Evolutionary conservation across 2,797 vertebrate species (phyloP).

Genomic region (Ara ararauna): DNA sequence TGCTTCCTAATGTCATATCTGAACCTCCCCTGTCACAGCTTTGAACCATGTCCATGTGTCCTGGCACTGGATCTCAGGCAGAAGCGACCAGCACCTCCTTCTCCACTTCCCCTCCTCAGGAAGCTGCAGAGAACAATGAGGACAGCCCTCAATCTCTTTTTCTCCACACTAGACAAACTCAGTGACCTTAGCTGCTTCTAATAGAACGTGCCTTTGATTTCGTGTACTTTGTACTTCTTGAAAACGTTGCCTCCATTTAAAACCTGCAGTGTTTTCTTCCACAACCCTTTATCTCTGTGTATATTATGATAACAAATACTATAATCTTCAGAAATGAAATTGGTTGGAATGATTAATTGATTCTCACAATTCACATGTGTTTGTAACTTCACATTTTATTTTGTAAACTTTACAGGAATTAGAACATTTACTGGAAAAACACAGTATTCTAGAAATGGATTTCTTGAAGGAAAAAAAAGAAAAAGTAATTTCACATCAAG

Average conservation of each 20-base stretch:
- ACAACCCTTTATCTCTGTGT: background rate
- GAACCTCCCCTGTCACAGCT: background rate
- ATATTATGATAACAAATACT: background rate
- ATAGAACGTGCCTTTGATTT: background rate
- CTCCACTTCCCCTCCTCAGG: background rate
- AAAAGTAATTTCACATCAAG: slow-evolving; percentile 70
- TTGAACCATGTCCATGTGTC: accelerated
- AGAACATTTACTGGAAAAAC: slow-evolving; percentile 76
- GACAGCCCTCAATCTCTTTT: background rate
- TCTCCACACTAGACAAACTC: background rate
- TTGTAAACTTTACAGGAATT: slow-evolving; percentile 72
- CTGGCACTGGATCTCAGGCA: background rate
- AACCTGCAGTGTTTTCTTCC: background rate
- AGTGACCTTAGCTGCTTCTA: background rate
- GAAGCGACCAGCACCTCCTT: background rate
- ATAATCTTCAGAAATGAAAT: background rate
- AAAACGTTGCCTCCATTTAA: background rate
- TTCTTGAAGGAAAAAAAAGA: slow-evolving; percentile 76
- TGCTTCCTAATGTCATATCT: background rate
- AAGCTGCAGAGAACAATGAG: background rate
- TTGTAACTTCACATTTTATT: background rate
- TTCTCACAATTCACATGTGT: background rate
- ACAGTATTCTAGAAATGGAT: slow-evolving; percentile 70
- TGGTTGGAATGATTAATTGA: background rate
- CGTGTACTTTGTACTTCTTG: background rate